A percentile compares a stretch with the other conserved stretches of the same genome.
Evolutionary conservation across 2,888 invertebrate genomes (phyloP).

Genomic region (Polylopha cassiicola): DNA sequence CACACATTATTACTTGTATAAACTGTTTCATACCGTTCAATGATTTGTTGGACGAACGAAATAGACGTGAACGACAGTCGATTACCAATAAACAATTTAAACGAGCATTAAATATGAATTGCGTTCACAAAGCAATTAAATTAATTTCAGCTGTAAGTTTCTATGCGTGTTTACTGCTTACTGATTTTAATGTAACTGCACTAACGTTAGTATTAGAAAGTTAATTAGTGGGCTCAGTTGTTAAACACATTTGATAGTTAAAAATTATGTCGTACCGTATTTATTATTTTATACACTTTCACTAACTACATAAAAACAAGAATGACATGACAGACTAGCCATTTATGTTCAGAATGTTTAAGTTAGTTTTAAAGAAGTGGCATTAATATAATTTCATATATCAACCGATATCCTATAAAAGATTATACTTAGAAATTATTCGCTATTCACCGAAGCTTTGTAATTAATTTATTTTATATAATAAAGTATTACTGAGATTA

Average conservation of each 20-base stretch:
- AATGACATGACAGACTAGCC: constrained; percentile 8
- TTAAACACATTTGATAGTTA: constrained; percentile 18
- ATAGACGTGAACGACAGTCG: constrained; percentile 3
- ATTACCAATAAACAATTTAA: constrained; percentile 14
- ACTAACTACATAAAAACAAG: constrained; percentile 14
- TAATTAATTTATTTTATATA: too few relatives aligned
- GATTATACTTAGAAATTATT: too few relatives aligned
- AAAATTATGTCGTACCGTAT: constrained; percentile 19
- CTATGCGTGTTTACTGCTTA: constrained; percentile 12
- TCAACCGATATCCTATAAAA: too few relatives aligned
- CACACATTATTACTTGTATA: too few relatives aligned
- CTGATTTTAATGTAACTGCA: constrained; percentile 13
- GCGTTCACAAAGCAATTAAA: constrained; percentile 5
- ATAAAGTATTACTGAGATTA: too few relatives aligned
- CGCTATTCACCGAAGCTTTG: too few relatives aligned
- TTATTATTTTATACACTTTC: constrained; percentile 18
- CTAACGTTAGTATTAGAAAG: constrained; percentile 16
- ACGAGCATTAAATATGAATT: constrained; percentile 10
- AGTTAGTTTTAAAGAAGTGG: too few relatives aligned
- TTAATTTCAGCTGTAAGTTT: neutral
- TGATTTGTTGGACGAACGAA: neutral
- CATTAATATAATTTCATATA: neutral
- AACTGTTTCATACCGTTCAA: too few relatives aligned
- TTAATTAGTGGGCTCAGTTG: constrained; percentile 16
- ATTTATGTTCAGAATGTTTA: too few relatives aligned